Evolutionary conservation across 2,888 invertebrate species (phyloP).

Genomic region (Philaethria dido): DNA sequence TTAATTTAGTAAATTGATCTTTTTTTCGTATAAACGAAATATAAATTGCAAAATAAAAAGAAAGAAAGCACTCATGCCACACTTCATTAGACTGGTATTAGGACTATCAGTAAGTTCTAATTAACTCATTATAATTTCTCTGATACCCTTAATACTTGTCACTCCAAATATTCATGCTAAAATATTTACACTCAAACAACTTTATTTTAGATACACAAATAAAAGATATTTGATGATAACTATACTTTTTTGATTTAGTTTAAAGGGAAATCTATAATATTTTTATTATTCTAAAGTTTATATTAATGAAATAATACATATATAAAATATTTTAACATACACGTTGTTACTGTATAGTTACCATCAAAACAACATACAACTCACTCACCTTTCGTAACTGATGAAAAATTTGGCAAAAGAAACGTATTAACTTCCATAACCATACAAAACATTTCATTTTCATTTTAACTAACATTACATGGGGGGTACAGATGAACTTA

Average conservation of each 20-base stretch:
- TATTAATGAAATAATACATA: too few relatives aligned
- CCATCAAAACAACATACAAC: not conserved
- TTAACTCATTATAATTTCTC: not conserved
- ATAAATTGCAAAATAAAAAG: slow-evolving; percentile 8
- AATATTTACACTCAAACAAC: slow-evolving; percentile 6
- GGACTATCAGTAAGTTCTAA: slow-evolving; percentile 1
- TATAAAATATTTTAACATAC: too few relatives aligned
- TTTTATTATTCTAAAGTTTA: too few relatives aligned
- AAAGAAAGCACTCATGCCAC: slow-evolving; percentile 20
- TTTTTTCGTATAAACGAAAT: not conserved
- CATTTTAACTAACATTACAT: too few relatives aligned
- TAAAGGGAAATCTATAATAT: too few relatives aligned
- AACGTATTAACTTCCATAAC: too few relatives aligned
- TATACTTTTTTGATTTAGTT: not conserved
- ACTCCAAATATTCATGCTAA: slow-evolving; percentile 5
- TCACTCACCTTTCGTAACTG: slow-evolving; percentile 5
- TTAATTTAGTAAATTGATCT: not conserved
- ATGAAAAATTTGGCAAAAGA: not conserved
- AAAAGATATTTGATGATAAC: not conserved
- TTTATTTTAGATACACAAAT: not conserved
- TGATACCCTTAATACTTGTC: slow-evolving; percentile 11
- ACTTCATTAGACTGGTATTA: not conserved
- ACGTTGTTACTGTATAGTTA: not conserved
- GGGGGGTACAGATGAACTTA: not conserved
- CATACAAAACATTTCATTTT: not conserved